Base-by-base conservation (phyloP, 1,140 invertebrate genomes). In the Atta texana region DNA sequence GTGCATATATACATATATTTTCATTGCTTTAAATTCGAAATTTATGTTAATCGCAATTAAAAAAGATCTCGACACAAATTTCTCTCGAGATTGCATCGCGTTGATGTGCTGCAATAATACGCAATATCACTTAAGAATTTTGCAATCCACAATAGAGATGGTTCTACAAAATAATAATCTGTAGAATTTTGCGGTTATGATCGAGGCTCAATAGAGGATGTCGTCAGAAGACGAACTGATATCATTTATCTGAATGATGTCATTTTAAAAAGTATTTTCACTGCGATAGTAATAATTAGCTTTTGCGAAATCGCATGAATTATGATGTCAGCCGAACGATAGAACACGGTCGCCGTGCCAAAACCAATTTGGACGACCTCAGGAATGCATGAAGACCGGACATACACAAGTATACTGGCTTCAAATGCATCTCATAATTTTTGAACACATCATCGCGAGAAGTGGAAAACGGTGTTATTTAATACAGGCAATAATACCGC, bases 361-460 rank as follows among this genome's bases (percentile, higher is more conserved):
- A 89, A 93, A 93, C 91, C 88, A 90, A 94, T 93, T 94, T 94
- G 94, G 94, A 93, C 89, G 88, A 89, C 89, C 90, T 93, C 78
- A 91, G 86, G 81, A 93, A 92, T 92, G 88, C 78, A 85, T 53
- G 71, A 74, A 80, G 85, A 80, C 76, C 82, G 64, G 57, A 88
- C 39, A 44, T 88, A 71, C 68, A 68, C 78, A 81, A 91, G 85
- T 77, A 74, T 85, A 81, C 74, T 71, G 69, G 85, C 44, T 74
- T 84, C 24, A 69, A 51, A 14, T 34, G 80, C 14, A 39, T n/a
- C 21, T 81, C 34, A 64, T 81, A 84, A 84, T 84, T 24, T 84
- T 84, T 84, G 55, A 24, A 84, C 55, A 7, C 12, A 68, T 12
- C 28, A n/a, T 7, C 49, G 44, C 18, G 80, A 31, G 24, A 24